A percentile compares a stretch with the other conserved stretches of the same genome.
Conservation (phyloP, 2,113 vertebrate species). For the Pteruthius melanotis region DNA sequence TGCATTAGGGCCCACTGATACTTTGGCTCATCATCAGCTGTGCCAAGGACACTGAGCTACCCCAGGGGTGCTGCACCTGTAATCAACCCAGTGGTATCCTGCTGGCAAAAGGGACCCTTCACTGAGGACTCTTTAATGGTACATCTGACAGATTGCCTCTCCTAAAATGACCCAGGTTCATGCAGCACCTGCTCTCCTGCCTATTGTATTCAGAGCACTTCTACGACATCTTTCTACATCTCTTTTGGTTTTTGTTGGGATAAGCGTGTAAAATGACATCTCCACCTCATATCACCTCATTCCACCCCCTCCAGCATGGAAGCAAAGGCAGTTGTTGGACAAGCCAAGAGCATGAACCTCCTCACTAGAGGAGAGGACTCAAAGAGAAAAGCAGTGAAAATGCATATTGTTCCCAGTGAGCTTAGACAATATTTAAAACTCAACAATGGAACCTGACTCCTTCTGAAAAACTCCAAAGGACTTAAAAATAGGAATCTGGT, state of each 20-base stretch:
- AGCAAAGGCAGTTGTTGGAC: not conserved
- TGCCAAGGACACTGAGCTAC: not conserved
- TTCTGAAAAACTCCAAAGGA: constrained; percentile 15
- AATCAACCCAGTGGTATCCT: not conserved
- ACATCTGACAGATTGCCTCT: not conserved
- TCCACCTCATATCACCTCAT: not conserved
- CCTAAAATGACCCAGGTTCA: not conserved
- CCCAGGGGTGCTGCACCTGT: not conserved
- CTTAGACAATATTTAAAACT: not conserved
- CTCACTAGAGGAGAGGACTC: not conserved
- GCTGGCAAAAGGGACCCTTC: not conserved
- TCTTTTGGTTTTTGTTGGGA: not conserved
- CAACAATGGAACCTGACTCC: constrained; percentile 21
- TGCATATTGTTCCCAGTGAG: not conserved
- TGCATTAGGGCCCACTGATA: not conserved
- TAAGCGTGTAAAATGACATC: not conserved
- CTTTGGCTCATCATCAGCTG: not conserved
- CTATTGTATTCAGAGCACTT: not conserved
- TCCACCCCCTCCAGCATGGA: not conserved
- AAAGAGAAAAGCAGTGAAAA: not conserved
- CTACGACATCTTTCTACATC: too few relatives aligned
- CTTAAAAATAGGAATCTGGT: constrained; percentile 24
- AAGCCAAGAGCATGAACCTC: not conserved
- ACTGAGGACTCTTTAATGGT: not conserved
- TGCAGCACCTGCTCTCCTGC: not conserved